Evolutionary conservation across 1,140 invertebrate genomes (phyloP).

Genomic region (Dendrolimus kikuchii): DNA sequence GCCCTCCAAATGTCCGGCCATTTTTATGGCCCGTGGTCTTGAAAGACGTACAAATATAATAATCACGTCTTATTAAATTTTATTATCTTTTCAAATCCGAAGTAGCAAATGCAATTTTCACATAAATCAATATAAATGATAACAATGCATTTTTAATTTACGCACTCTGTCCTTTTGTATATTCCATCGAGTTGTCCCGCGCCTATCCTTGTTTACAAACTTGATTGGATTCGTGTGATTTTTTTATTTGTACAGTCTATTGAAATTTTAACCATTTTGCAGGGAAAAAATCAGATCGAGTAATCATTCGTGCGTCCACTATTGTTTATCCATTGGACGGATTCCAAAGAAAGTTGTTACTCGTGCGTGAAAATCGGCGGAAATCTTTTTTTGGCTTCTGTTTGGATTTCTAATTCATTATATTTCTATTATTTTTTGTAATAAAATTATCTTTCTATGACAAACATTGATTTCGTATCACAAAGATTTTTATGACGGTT

Average conservation of each 20-base stretch:
- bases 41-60: too few species aligned
- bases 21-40: too few species aligned
- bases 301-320: constrained; percentile 10
- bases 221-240: constrained; percentile 64
- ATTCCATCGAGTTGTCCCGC: constrained; percentile 24
- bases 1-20: too few species aligned
- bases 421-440: background rate
- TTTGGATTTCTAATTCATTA: background rate
- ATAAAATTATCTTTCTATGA: too few species aligned
- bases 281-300: constrained; percentile 2
- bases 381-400: constrained; percentile 4
- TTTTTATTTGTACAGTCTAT: constrained; percentile 58
- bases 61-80: too few species aligned
- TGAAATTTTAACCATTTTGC: constrained; percentile 44
- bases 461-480: too few species aligned
- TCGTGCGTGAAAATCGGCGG: constrained; percentile 14
- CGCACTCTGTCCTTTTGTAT: too few species aligned
- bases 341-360: constrained; percentile 11
- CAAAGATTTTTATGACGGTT: too few species aligned
- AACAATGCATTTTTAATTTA: too few species aligned
- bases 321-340: constrained; percentile 13
- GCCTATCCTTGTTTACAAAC: constrained; percentile 44
- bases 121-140: background rate
- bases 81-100: too few species aligned
- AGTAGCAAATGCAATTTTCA: background rate